Evolutionary conservation across 2,113 vertebrate species (phyloP).

Genomic region (Anhinga anhinga): DNA sequence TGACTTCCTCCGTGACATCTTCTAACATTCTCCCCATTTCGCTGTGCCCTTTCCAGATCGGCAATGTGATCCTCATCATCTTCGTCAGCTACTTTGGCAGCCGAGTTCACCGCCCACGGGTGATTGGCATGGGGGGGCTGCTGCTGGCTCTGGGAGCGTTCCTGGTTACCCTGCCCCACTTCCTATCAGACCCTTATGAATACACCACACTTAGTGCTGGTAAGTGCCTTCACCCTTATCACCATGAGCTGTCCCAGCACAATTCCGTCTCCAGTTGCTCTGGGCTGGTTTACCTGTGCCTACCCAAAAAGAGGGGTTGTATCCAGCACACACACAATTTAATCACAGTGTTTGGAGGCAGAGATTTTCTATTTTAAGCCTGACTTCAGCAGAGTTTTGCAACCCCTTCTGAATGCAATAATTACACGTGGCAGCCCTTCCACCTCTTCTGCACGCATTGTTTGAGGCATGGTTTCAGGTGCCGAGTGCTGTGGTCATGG

Average conservation of each 20-base stretch:
- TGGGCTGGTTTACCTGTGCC: accelerated
- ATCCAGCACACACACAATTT: accelerated
- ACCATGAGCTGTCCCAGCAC: background rate
- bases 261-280: background rate
- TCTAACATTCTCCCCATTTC: background rate
- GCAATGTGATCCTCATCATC: conserved; percentile 90
- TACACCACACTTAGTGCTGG: conserved; percentile 21
- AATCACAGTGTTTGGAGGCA: background rate
- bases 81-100: conserved; percentile 96
- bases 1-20: accelerated
- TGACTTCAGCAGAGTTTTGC: background rate
- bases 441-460: accelerated
- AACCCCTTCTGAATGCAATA: background rate
- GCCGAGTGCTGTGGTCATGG: background rate
- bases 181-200: conserved; percentile 84
- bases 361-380: background rate
- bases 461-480: background rate
- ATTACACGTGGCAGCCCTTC: background rate
- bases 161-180: conserved; percentile 93
- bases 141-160: conserved; percentile 87
- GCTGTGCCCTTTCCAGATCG: conserved; percentile 76
- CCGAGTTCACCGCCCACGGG: conserved; percentile 86
- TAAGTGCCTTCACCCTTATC: conserved; percentile 25
- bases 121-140: conserved; percentile 87
- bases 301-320: background rate